Percentiles rank a stretch among this genome's conserved stretches.
phyloP scores from a whole-genome alignment of 1,140 invertebrate genomes.

The Drosophila oshimai region DNA sequence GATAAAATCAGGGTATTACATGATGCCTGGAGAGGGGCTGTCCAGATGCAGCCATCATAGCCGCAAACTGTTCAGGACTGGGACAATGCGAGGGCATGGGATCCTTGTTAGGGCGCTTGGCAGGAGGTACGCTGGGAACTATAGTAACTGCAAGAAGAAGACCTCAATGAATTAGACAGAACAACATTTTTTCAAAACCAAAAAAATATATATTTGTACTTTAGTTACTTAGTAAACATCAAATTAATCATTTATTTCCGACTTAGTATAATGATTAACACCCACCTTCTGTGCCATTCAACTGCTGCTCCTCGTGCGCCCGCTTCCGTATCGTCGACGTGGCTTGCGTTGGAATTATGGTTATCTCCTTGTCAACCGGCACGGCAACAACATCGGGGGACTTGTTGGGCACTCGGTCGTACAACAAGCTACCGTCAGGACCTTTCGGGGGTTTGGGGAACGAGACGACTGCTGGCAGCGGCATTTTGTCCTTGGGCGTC shows the following conservation, averaged over 20 bases:
- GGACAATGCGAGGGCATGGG: constrained; percentile 87
- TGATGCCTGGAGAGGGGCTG: constrained; percentile 87
- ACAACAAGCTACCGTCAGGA: constrained; percentile 92
- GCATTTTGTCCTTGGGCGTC: constrained; percentile 90
- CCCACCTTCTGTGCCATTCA: constrained; percentile 88
- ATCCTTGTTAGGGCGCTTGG: constrained; percentile 88
- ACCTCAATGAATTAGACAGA: not conserved
- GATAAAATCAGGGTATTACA: constrained; percentile 55
- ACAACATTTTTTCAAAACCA: not conserved
- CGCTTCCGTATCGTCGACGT: constrained; percentile 87
- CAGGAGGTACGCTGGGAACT: constrained; percentile 85
- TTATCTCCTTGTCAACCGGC: constrained; percentile 78
- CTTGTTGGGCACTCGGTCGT: constrained; percentile 92
- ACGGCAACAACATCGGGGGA: constrained; percentile 85
- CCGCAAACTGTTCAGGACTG: constrained; percentile 86
- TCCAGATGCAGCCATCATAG: constrained; percentile 86
- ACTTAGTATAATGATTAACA: too few species aligned
- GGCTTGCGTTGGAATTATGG: constrained; percentile 80
- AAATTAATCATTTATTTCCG: too few species aligned
- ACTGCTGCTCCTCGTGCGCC: constrained; percentile 87
- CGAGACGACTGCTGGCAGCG: constrained; percentile 90
- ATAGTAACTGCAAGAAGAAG: constrained; percentile 61
- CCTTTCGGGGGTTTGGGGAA: constrained; percentile 95
- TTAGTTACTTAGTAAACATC: too few species aligned
- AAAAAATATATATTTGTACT: too few species aligned